phyloP scores from a whole-genome alignment of 2,888 invertebrate genomes.

The Dastarcus helophoroides region DNA sequence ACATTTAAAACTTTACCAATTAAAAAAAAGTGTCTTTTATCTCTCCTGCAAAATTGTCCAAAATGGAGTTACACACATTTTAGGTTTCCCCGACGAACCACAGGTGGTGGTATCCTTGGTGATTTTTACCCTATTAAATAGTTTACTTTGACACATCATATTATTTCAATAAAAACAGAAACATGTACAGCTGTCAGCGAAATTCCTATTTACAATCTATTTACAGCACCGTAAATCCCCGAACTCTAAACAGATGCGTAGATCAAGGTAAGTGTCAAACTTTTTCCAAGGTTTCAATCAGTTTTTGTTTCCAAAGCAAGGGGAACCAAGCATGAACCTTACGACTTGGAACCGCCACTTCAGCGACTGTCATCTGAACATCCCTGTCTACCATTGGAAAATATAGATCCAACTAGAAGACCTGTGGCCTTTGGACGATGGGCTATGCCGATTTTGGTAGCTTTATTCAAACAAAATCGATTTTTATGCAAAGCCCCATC shows the following conservation, averaged over 20 bases:
- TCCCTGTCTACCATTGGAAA: slow-evolving; percentile 34
- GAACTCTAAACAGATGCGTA: slow-evolving; percentile 32
- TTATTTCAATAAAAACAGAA: too few relatives aligned
- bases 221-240: slow-evolving; percentile 25
- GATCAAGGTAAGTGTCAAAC: slow-evolving; percentile 22
- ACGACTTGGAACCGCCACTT: slow-evolving; percentile 29
- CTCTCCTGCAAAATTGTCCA: too few relatives aligned
- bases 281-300: not conserved
- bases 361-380: slow-evolving; percentile 32
- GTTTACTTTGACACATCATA: too few relatives aligned
- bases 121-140: too few relatives aligned
- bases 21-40: too few relatives aligned
- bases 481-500: too few relatives aligned
- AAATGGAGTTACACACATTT: too few relatives aligned
- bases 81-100: too few relatives aligned
- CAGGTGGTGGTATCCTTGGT: too few relatives aligned
- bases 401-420: slow-evolving; percentile 35
- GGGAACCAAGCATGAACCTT: slow-evolving; percentile 17
- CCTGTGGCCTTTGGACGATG: slow-evolving; percentile 35
- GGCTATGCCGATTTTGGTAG: slow-evolving; percentile 37
- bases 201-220: slow-evolving; percentile 32
- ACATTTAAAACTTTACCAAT: too few relatives aligned
- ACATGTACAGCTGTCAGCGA: slow-evolving; percentile 30
- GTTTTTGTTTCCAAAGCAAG: slow-evolving; percentile 18
- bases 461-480: too few relatives aligned